These are phyloP conservation scores for Agonopterix heracliana DNA, from an alignment of 2,888 invertebrate species.

Conservation along the genomic window DNA sequence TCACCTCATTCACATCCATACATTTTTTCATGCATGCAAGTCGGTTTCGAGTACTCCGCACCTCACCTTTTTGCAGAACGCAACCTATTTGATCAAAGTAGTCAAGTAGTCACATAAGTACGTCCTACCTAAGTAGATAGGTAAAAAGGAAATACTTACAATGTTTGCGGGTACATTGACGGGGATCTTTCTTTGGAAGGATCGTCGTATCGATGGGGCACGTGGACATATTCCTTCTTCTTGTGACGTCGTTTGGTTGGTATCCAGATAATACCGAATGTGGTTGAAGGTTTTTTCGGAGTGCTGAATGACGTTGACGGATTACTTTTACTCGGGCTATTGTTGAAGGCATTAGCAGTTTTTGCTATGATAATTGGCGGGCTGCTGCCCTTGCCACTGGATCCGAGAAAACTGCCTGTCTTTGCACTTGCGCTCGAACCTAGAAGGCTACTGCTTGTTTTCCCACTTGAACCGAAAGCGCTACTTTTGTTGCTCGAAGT, in stretches of 20 bases:
- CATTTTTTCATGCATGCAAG: too few species aligned
- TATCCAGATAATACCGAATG: slow-evolving; percentile 61
- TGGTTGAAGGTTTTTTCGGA: slow-evolving; percentile 39
- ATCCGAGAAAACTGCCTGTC: not conserved
- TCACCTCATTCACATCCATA: too few species aligned
- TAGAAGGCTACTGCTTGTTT: not conserved
- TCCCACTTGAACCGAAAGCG: slow-evolving; percentile 4
- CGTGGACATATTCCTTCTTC: slow-evolving; percentile 50
- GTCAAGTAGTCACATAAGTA: too few species aligned
- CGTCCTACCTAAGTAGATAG: not conserved
- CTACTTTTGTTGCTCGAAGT: slow-evolving; percentile 12
- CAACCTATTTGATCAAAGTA: too few species aligned
- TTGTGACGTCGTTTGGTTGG: slow-evolving; percentile 51
- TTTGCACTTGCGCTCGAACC: not conserved
- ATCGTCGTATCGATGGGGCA: slow-evolving; percentile 37
- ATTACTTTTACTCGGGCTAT: slow-evolving; percentile 33
- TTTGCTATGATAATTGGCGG: slow-evolving; percentile 18
- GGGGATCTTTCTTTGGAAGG: slow-evolving; percentile 45
- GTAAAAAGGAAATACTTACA: slow-evolving; percentile 35
- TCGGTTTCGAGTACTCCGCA: too few species aligned
- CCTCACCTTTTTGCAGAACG: too few species aligned
- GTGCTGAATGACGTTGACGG: slow-evolving; percentile 27
- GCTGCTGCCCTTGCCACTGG: not conserved
- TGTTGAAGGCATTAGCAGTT: slow-evolving; percentile 5
- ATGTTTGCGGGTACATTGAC: slow-evolving; percentile 45